Conservation (phyloP, 2,888 invertebrate genomes). For the Diplazon laetatorius region DNA sequence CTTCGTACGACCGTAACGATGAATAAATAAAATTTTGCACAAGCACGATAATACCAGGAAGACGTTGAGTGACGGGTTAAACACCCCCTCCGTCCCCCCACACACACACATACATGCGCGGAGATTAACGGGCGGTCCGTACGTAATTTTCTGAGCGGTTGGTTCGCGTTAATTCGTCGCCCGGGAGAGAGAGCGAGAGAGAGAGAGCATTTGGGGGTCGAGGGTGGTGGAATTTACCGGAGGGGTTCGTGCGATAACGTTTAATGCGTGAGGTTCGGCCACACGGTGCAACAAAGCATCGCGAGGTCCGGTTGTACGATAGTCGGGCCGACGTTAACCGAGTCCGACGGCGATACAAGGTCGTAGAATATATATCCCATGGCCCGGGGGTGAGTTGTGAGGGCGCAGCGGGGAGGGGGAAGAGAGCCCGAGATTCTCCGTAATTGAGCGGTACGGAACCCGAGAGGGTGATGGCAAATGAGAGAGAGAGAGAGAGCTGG, state of each 20-base stretch:
- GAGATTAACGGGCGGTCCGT: slow-evolving; percentile 56
- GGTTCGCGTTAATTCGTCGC: slow-evolving; percentile 37
- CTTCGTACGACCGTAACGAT: too few species aligned
- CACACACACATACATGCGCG: too few species aligned
- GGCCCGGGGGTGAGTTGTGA: slow-evolving; percentile 32
- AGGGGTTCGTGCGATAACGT: slow-evolving; percentile 57
- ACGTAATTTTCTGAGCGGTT: slow-evolving; percentile 46
- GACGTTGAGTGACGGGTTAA: slow-evolving; percentile 55
- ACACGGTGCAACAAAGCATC: slow-evolving; percentile 23
- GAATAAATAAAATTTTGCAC: neutral
- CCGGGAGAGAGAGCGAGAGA: neutral
- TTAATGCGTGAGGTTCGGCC: slow-evolving; percentile 53
- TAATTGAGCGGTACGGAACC: slow-evolving; percentile 60
- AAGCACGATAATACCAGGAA: slow-evolving; percentile 6
- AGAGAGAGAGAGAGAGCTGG: slow-evolving; percentile 21
- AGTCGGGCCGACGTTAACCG: too few species aligned
- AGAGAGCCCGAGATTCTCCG: slow-evolving; percentile 64
- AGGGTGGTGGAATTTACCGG: neutral
- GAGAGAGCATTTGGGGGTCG: neutral
- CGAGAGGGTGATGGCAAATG: slow-evolving; percentile 9
- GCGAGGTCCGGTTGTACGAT: too few species aligned
- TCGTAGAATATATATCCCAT: slow-evolving; percentile 10
- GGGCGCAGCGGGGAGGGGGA: too few species aligned
- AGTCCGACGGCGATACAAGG: slow-evolving; percentile 25
- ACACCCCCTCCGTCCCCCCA: too few species aligned